Evolutionary conservation across 2,888 invertebrate species (phyloP), one percentile per base, ranked within the genome.

Genomic region (Dynastes tityus): DNA sequence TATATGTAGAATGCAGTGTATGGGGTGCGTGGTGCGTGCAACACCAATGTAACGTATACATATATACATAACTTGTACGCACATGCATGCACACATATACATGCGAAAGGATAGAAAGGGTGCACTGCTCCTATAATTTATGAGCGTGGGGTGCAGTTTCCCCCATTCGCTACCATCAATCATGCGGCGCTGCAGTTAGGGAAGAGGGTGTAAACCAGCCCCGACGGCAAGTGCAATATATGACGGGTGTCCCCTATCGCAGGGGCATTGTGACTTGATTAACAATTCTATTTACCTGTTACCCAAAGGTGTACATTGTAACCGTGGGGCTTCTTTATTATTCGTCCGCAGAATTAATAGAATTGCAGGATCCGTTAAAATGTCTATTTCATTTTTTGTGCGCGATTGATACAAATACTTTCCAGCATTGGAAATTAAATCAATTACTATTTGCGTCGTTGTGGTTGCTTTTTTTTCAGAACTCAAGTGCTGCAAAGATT

Each of bases 81-180:
- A 49, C 58, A 61, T 61, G 16, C 22, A 22, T 22, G 22, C 22
- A 68, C 51, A 51, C 51, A 49, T 45, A 61, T 58, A 61, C 55
- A 61, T 22, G n/a, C 11, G 27, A 45, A 61, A 73, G 68, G 73
- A 73, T n/a, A 73, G 78, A 88, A 88, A 88, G 88, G 88, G 88
- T 88, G 84, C 82, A 83, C 73, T 77, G 81, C 80, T 79, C 78
- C 71, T 79, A 87, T 88, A 88, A 88, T 88, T 88, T 88, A 88
- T 88, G 87, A 86, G 86, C 81, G 85, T 85, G 86, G 88, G 87
- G 87, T 85, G 86, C 87, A 87, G 85, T 84, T 79, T 85, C 86
- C 87, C 88, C 87, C 83, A 84, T 86, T 84, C 85, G 85, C 87
- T 86, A 85, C 87, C 87, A 88, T 88, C 88, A 88, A 88, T 88